Base-by-base conservation (phyloP, 2,113 vertebrate species). In the Hydrochoerus hydrochaeris region DNA sequence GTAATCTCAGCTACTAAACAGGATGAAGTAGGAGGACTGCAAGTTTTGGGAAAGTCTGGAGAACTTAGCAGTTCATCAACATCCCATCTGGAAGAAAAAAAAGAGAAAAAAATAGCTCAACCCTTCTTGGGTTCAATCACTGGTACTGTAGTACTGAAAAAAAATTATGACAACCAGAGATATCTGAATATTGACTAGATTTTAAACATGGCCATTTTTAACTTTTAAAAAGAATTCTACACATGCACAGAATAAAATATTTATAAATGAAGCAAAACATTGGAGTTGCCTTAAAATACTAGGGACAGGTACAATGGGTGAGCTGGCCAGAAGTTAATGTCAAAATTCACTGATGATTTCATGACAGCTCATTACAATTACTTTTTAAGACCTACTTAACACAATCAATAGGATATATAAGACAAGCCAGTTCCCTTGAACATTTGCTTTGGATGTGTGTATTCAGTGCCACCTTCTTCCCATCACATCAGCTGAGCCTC, bases 201-300 rank as follows among this genome's bases (percentile, higher is more conserved):
- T 63, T 92, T 91, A 63, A 91, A 82, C 8, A 16, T 14, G 88
- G 58, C 73, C 13, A 80, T 57, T 85, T 63, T 82, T 71, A 77
- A 83, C 63, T 88, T 94, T 95, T 65, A 90, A 38, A 52, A 95
- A 94, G 5, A 91, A 89, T 80, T 69, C 46, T 58, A 62, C n/a
- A 85, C 13, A n/a, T 77, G 75, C 7, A 54, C 14, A 84, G 14
- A 90, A 7, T 67, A 63, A 86, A 92, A 78, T 54, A 62, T 32
- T 49, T 77, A 89, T 0, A 88, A 52, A 62, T 62, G 24, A 90
- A 92, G 38, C 58, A 38, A 93, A 52, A n/a, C 58, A 88, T 13
- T 88, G 22, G 44, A 69, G 26, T 85, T 84, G 49, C 77, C 84
- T 71, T 82, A 82, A 77, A 75, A 52, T 16, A 38, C 28, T 41